Conservation (phyloP, 1,140 invertebrate species). For the Ctenoplectra terminalis region DNA sequence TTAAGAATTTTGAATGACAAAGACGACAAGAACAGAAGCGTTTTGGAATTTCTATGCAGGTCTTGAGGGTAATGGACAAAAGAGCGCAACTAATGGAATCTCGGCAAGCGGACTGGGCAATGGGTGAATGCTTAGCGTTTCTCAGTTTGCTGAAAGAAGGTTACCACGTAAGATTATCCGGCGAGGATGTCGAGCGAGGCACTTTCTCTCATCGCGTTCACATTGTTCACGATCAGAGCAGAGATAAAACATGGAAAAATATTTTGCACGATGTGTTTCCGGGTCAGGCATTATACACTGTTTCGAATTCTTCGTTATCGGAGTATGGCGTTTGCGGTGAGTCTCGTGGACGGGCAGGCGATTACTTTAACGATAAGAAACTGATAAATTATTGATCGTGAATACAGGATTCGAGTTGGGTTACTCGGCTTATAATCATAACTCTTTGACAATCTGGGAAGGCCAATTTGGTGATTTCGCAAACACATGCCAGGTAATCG, state of each 20-base stretch:
- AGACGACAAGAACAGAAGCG: no score
- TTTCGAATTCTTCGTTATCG: conserved; percentile 92
- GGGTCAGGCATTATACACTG: conserved; percentile 89
- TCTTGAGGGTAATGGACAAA: conserved; percentile 84
- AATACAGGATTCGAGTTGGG: conserved; percentile 90
- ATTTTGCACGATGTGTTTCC: conserved; percentile 88
- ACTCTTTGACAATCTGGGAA: conserved; percentile 93
- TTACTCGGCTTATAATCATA: conserved; percentile 92
- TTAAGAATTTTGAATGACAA: not conserved
- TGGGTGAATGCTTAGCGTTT: conserved; percentile 93
- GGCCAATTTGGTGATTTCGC: conserved; percentile 96
- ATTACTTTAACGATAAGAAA: not conserved
- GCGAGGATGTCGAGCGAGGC: conserved; percentile 94
- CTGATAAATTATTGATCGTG: conserved; percentile 14
- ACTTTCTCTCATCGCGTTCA: conserved; percentile 93
- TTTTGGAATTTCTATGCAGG: conserved; percentile 82
- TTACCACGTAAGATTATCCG: conserved; percentile 87
- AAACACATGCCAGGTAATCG: conserved; percentile 86
- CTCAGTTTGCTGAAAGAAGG: conserved; percentile 88
- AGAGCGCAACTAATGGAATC: conserved; percentile 87
- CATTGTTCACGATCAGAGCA: conserved; percentile 92
- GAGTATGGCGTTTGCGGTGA: conserved; percentile 89
- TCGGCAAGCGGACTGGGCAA: conserved; percentile 91
- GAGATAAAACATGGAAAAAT: conserved; percentile 86
- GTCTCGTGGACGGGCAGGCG: not conserved